Conservation (phyloP, 2,888 invertebrate genomes). For the Diarsia dahlii region DNA sequence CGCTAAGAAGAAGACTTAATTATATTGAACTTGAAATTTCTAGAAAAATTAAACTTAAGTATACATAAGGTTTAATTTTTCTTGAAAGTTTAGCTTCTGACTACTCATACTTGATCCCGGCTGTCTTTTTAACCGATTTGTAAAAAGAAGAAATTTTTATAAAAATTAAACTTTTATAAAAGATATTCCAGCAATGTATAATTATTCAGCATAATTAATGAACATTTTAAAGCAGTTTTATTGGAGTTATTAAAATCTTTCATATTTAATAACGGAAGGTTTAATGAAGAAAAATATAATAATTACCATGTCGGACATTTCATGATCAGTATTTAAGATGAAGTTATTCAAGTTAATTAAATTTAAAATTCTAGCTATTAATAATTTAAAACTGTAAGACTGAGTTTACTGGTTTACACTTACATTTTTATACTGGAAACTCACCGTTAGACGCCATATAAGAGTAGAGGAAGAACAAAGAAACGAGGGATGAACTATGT, state of each 20-base stretch:
- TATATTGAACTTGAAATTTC: no score
- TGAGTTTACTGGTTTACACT: background rate
- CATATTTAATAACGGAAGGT: background rate
- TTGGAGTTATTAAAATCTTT: background rate
- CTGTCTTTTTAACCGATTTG: background rate
- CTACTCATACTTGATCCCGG: background rate
- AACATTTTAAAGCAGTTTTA: slow-evolving; percentile 1
- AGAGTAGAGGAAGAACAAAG: no score
- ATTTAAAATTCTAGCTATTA: background rate
- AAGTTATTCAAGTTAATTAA: background rate
- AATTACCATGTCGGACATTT: background rate
- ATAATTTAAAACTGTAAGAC: slow-evolving; percentile 2
- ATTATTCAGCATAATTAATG: background rate
- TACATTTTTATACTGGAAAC: background rate
- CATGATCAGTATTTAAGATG: background rate
- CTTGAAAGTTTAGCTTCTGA: background rate
- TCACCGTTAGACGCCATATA: background rate
- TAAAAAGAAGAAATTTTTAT: no score
- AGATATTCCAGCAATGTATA: background rate
- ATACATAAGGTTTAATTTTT: no score
- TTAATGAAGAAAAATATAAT: background rate
- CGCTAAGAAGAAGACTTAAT: no score
- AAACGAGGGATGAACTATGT: no score
- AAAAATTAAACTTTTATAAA: background rate
- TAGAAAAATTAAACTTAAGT: no score